Base-by-base conservation (phyloP, 2,113 vertebrate genomes). In the Ploceus nigricollis region DNA sequence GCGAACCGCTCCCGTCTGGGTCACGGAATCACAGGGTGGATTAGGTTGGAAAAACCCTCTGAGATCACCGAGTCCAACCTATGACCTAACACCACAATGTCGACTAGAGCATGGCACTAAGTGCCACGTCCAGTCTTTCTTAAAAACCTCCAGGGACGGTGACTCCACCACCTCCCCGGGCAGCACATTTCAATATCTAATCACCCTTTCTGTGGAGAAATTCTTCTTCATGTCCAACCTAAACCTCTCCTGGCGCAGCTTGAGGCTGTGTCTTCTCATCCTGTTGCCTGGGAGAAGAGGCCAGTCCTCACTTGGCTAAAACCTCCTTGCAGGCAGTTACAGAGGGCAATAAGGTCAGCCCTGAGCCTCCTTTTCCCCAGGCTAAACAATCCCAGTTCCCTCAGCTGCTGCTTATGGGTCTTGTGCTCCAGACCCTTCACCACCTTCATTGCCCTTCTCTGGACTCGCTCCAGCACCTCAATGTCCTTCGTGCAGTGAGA, bases 321-420 rank as follows among this genome's bases (percentile, higher is more conserved):
- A 9, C 7, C 44, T 51, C 18, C 23, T 51, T 44, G 39, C 9
- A n/a, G 7, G 15, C 2, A 15, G 18, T 9, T 11, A 3, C 0
- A 37, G 15, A 48, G 13, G n/a, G 22, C 16, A 6, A 4, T 13
- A 23, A 45, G 22, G 33, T 37, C 22, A 10, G 1, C 5, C 31
- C 44, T 24, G 37, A 51, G 6, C 51, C 51, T 81, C 10, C 15
- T 66, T 31, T 37, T 6, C 44, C 51, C 45, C 77, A 39, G 33
- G 33, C 5, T 30, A 12, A 81, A 39, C 77, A 37, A 0, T 18
- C 7, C 35, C 68, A 73, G 23, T 0, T 14, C 8, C 33, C 15
- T 44, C 33, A 66, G 44, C 44, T 13, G 6, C 33, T 58, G 0
- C 33, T 39, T 27, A 17, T 1, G 23, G 9, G 15, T n/a, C 12